phyloP scores from a whole-genome alignment of 2,797 vertebrate species.

The Enteromius fasciolatus region DNA sequence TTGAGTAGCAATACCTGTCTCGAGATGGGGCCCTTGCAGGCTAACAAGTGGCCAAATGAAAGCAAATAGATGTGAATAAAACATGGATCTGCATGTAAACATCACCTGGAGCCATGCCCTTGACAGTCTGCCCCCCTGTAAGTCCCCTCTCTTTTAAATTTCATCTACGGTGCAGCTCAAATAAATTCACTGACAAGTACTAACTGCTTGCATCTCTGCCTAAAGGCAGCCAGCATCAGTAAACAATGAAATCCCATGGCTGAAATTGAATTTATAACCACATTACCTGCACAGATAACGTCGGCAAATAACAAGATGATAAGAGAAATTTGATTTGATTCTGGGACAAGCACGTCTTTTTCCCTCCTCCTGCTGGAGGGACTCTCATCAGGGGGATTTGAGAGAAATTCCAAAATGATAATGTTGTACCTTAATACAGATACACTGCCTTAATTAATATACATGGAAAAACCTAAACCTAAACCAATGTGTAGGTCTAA shows the following conservation, averaged over 20 bases:
- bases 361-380: conserved; percentile 64
- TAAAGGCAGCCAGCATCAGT: conserved; percentile 81
- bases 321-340: conserved; percentile 97
- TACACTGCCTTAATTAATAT: conserved; percentile 13
- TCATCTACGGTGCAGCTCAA: conserved; percentile 65
- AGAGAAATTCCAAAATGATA: conserved; percentile 2
- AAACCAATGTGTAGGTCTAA: not conserved
- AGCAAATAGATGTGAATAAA: conserved; percentile 83
- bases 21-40: conserved; percentile 61
- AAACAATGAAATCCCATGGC: conserved; percentile 90
- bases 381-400: conserved; percentile 21
- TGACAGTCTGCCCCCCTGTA: conserved; percentile 65
- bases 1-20: not conserved
- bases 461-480: conserved; percentile 1
- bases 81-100: conserved; percentile 63
- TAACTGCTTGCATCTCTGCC: conserved; percentile 71
- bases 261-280: conserved; percentile 98
- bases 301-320: conserved; percentile 91
- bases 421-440: conserved; percentile 3
- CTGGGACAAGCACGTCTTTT: conserved; percentile 66
- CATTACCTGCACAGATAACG: conserved; percentile 93
- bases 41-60: conserved; percentile 74
- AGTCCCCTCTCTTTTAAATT: conserved; percentile 69
- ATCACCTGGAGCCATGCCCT: conserved; percentile 70
- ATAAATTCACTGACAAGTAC: conserved; percentile 80